A percentile compares a stretch with the other conserved stretches of the same genome.
phyloP scores from a whole-genome alignment of 2,113 vertebrate genomes.

The Channa maculata region DNA sequence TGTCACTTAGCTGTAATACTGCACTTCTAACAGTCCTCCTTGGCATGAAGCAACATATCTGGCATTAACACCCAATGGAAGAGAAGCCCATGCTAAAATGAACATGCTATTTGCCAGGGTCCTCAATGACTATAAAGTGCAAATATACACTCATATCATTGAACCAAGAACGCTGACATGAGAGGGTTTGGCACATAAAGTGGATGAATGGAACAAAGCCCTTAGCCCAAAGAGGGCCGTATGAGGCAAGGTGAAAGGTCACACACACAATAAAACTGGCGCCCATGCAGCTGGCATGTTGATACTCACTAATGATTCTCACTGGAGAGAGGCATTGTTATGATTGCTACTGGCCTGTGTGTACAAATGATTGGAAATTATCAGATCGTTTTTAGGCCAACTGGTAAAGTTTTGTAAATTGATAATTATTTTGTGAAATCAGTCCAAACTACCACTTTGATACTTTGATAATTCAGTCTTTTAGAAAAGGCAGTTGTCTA shows the following conservation, averaged over 20 bases:
- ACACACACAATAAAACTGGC: slow-evolving; percentile 38
- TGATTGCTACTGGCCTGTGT: slow-evolving; percentile 23
- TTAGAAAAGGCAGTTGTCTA: background rate
- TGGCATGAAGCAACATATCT: slow-evolving; percentile 35
- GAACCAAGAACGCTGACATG: slow-evolving; percentile 55
- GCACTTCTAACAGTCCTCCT: slow-evolving; percentile 48
- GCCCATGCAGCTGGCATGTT: slow-evolving; percentile 34
- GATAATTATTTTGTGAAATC: slow-evolving; percentile 8
- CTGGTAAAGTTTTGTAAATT: slow-evolving; percentile 22
- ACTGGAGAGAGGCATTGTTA: slow-evolving; percentile 43
- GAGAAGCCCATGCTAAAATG: slow-evolving; percentile 41
- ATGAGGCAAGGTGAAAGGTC: slow-evolving; percentile 42
- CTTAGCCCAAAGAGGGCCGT: slow-evolving; percentile 46
- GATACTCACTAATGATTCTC: slow-evolving; percentile 15
- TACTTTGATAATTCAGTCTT: slow-evolving; percentile 11
- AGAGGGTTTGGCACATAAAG: slow-evolving; percentile 58
- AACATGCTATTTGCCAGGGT: slow-evolving; percentile 67
- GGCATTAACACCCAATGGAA: slow-evolving; percentile 46
- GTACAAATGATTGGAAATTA: slow-evolving; percentile 35
- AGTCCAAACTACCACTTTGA: slow-evolving; percentile 23
- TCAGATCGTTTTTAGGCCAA: slow-evolving; percentile 32
- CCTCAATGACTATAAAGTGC: slow-evolving; percentile 65
- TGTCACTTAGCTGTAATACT: slow-evolving; percentile 29
- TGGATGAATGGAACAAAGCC: slow-evolving; percentile 58
- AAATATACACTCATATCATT: slow-evolving; percentile 65